phyloP scores from a whole-genome alignment of 2,113 vertebrate species.

The Gasterosteus aculeatus region DNA sequence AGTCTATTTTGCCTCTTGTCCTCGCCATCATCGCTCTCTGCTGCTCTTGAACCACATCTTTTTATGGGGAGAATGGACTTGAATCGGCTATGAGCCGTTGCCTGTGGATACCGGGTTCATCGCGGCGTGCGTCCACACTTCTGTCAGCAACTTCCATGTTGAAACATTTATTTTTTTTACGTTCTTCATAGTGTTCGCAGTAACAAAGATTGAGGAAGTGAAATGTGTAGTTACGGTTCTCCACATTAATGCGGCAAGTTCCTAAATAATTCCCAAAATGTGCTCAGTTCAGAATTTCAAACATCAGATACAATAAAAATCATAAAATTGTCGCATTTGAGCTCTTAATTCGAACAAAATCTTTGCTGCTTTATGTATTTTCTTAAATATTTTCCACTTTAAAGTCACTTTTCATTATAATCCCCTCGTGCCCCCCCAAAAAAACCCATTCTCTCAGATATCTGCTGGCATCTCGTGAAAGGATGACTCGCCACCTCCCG shows the following conservation, averaged over 20 bases:
- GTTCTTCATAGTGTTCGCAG: not conserved
- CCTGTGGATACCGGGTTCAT: conserved; percentile 28
- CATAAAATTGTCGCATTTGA: not conserved
- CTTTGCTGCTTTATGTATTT: not conserved
- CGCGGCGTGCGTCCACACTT: conserved; percentile 1
- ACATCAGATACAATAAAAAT: no score
- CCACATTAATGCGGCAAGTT: not conserved
- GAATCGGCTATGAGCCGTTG: conserved; percentile 44
- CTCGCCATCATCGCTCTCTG: conserved; percentile 56
- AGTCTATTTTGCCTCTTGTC: conserved; percentile 72
- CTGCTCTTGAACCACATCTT: conserved; percentile 59
- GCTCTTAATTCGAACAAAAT: not conserved
- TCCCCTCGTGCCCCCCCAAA: no score
- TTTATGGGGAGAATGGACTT: conserved; percentile 54
- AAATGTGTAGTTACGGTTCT: not conserved
- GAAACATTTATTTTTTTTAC: not conserved
- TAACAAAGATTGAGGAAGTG: not conserved
- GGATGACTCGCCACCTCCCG: not conserved
- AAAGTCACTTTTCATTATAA: not conserved
- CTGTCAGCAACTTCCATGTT: not conserved
- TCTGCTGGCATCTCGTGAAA: not conserved
- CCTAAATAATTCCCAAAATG: no score
- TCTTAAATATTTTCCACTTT: not conserved
- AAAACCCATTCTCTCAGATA: not conserved
- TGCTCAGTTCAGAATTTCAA: no score